Conservation (phyloP, 2,113 vertebrate species). For the Hippocampus comes region DNA sequence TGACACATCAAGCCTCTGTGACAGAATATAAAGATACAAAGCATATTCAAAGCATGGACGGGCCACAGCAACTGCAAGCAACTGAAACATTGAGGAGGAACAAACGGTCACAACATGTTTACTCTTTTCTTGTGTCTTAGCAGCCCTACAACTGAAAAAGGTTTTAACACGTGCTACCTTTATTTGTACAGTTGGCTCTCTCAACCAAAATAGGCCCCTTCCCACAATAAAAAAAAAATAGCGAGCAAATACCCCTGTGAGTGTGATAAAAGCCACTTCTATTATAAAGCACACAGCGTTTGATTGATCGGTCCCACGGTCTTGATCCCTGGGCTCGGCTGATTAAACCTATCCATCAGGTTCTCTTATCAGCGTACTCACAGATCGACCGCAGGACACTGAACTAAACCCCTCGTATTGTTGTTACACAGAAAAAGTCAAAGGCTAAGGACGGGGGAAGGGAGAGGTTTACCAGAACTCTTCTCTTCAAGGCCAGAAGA, state of each 20-base stretch:
- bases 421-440: conserved; percentile 67
- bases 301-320: conserved; percentile 68
- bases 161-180: background rate
- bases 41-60: too few relatives aligned
- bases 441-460: conserved; percentile 67
- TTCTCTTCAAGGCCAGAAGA: conserved; percentile 50
- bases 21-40: too few relatives aligned
- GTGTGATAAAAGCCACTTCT: conserved; percentile 60
- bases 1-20: too few relatives aligned
- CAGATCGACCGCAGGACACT: conserved; percentile 69
- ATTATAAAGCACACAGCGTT: conserved; percentile 59
- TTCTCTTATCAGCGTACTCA: conserved; percentile 65
- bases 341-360: conserved; percentile 75
- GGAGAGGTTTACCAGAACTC: conserved; percentile 38
- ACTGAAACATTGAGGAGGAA: too few relatives aligned
- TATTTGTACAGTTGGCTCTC: conserved; percentile 19
- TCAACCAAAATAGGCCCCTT: conserved; percentile 24
- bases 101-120: too few relatives aligned
- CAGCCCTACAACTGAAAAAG: background rate
- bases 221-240: conserved; percentile 5
- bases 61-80: too few relatives aligned
- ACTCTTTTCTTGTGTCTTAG: too few relatives aligned
- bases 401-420: conserved; percentile 62
- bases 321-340: conserved; percentile 68
- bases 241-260: conserved; percentile 34